These are phyloP conservation scores for Pionites leucogaster DNA, from an alignment of 2,113 vertebrate species.

Conservation along the genomic window DNA sequence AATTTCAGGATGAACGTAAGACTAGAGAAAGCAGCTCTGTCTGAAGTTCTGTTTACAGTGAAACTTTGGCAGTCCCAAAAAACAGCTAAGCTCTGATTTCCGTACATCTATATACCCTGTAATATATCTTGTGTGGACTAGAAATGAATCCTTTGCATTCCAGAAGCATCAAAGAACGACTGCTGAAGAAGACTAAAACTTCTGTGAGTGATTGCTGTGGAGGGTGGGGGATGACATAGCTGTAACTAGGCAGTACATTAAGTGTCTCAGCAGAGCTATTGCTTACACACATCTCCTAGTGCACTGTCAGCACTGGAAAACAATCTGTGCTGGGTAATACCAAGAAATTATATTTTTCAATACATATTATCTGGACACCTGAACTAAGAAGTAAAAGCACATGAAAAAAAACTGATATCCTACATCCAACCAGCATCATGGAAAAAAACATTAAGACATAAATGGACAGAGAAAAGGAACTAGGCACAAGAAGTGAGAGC, in stretches of 20 bases:
- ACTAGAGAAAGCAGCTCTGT: slow-evolving; percentile 55
- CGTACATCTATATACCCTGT: slow-evolving; percentile 58
- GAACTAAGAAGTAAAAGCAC: not conserved
- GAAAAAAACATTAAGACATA: not conserved
- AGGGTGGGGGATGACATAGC: not conserved
- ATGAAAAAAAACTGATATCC: not conserved
- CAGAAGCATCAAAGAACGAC: slow-evolving; percentile 54
- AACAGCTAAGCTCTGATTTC: slow-evolving; percentile 62
- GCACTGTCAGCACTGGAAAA: slow-evolving; percentile 35
- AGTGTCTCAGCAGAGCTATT: slow-evolving; percentile 29
- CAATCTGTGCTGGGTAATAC: not conserved
- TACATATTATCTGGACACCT: not conserved
- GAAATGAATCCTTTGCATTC: slow-evolving; percentile 43
- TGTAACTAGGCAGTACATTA: slow-evolving; percentile 44
- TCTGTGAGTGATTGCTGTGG: slow-evolving; percentile 25
- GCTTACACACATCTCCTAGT: slow-evolving; percentile 27
- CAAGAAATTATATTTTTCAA: not conserved
- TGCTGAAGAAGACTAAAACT: slow-evolving; percentile 62
- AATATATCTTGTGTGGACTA: slow-evolving; percentile 63
- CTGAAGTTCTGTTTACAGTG: slow-evolving; percentile 64
- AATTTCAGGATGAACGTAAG: slow-evolving; percentile 32
- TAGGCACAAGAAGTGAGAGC: not conserved
- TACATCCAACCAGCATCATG: not conserved
- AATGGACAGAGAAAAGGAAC: not conserved
- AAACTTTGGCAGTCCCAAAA: slow-evolving; percentile 60